Conservation (phyloP, 2,888 invertebrate species). For the Drosophila affinis region DNA sequence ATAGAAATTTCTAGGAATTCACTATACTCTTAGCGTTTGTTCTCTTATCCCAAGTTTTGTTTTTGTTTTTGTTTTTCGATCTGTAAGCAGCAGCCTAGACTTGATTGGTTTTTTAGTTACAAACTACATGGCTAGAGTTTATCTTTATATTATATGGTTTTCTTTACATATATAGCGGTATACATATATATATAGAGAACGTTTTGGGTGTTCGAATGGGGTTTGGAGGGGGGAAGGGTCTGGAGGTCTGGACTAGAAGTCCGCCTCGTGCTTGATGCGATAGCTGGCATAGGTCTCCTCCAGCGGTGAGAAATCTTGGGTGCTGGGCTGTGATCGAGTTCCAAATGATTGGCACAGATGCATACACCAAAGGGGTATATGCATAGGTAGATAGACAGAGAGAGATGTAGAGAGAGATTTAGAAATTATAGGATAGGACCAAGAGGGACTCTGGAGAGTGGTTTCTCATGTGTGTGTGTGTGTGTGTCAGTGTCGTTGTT, state of each 20-base stretch:
- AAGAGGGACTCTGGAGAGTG: slow-evolving; percentile 11
- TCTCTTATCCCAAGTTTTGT: slow-evolving; percentile 11
- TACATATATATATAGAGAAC: slow-evolving; percentile 41
- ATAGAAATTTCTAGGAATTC: slow-evolving; percentile 41
- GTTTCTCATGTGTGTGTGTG: slow-evolving; percentile 17
- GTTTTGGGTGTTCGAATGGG: slow-evolving; percentile 23
- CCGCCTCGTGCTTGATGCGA: slow-evolving; percentile 82
- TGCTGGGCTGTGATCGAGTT: slow-evolving; percentile 71
- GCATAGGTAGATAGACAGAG: slow-evolving; percentile 35
- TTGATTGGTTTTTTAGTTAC: slow-evolving; percentile 49
- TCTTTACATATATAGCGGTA: slow-evolving; percentile 39
- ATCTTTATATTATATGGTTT: slow-evolving; percentile 36
- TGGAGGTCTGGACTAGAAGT: slow-evolving; percentile 66
- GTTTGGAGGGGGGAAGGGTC: not conserved
- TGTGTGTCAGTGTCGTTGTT: slow-evolving; percentile 29
- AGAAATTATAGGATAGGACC: slow-evolving; percentile 30
- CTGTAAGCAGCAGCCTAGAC: slow-evolving; percentile 65
- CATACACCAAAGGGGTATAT: slow-evolving; percentile 20
- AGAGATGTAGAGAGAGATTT: slow-evolving; percentile 47
- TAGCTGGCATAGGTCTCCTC: slow-evolving; percentile 82
- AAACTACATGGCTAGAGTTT: slow-evolving; percentile 49
- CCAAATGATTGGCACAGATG: slow-evolving; percentile 74
- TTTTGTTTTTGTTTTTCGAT: not conserved
- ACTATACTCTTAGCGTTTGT: slow-evolving; percentile 31
- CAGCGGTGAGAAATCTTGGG: slow-evolving; percentile 80